phyloP scores from a whole-genome alignment of 2,888 invertebrate genomes.

The Hoplodrina ambigua region DNA sequence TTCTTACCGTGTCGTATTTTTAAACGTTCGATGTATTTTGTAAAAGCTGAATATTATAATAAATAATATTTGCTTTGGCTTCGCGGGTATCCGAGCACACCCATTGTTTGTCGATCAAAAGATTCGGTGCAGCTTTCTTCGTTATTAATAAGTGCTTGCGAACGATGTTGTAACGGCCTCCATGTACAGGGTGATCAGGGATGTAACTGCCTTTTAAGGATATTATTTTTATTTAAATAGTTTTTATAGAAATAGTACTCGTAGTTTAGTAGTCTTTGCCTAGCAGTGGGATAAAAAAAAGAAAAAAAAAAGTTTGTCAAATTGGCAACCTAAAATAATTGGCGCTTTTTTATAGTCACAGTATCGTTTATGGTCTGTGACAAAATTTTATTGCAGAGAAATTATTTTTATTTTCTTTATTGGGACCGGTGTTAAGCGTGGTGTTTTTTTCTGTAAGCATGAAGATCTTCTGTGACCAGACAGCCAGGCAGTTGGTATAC shows the following conservation, averaged over 20 bases:
- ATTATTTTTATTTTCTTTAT: too few species aligned
- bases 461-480: not conserved
- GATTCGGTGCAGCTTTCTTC: slow-evolving; percentile 87
- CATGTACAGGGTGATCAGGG: slow-evolving; percentile 74
- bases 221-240: not conserved
- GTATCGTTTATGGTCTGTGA: too few species aligned
- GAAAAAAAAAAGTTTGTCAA: too few species aligned
- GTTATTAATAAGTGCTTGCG: slow-evolving; percentile 88
- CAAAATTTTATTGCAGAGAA: too few species aligned
- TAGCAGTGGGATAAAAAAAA: too few species aligned
- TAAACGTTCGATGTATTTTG: slow-evolving; percentile 62
- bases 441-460: not conserved
- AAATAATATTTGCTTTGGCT: slow-evolving; percentile 73
- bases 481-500: too few species aligned
- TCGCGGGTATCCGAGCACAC: slow-evolving; percentile 79
- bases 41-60: slow-evolving; percentile 66
- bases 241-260: too few species aligned
- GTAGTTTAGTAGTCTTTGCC: too few species aligned
- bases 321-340: too few species aligned
- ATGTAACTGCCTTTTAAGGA: not conserved
- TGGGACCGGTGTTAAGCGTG: not conserved
- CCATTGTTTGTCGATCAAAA: slow-evolving; percentile 86
- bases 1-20: slow-evolving; percentile 51
- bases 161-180: slow-evolving; percentile 82
- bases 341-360: too few species aligned